Evolutionary conservation across 2,113 vertebrate genomes (phyloP), one percentile per base, ranked within the genome.

Genomic region (Numenius arquata): DNA sequence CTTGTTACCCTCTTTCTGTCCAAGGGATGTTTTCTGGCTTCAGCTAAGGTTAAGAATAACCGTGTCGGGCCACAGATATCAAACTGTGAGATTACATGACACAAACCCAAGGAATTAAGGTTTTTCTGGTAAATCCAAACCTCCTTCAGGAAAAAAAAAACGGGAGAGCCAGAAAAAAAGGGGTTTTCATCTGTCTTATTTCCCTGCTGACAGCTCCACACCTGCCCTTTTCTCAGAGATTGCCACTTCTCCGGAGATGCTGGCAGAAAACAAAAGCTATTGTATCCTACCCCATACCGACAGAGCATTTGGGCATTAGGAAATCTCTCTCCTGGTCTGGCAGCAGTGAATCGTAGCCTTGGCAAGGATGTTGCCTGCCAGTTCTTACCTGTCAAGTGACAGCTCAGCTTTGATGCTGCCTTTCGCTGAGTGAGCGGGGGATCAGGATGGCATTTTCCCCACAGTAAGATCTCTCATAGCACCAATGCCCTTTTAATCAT

Each of bases 341-440:
- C 53, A 90, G 79, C 58, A 61, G 87, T n/a, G 82, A 74, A 67
- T 88, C 89, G 65, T 43, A 93, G 78, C 70, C 80, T 83, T 74
- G 85, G 95, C 78, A 73, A 79, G 87, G 76, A 83, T 55, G 65
- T 53, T 75, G 53, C 50, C 96, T 96, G 94, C 90, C 91, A 91
- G 29, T 52, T 67, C 82, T 93, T 93, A 90, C 95, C 96, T 95
- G 90, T 92, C 88, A 45, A 50, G 30, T 38, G 87, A 66, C 58
- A 84, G 76, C 68, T 94, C 29, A 52, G 91, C 41, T 38, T 72
- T 95, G 84, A 90, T 80, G 63, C 63, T 67, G 88, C 85, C 72
- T 68, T 52, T 47, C 19, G 40, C 13, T 30, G 82, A 20, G 73
- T 7, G 74, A 91, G 90, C 32, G 7, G 38, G 26, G 47, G 38